These are phyloP conservation scores for Onthophagus sagittarius DNA, from an alignment of 2,888 invertebrate genomes.

Conservation along the genomic window DNA sequence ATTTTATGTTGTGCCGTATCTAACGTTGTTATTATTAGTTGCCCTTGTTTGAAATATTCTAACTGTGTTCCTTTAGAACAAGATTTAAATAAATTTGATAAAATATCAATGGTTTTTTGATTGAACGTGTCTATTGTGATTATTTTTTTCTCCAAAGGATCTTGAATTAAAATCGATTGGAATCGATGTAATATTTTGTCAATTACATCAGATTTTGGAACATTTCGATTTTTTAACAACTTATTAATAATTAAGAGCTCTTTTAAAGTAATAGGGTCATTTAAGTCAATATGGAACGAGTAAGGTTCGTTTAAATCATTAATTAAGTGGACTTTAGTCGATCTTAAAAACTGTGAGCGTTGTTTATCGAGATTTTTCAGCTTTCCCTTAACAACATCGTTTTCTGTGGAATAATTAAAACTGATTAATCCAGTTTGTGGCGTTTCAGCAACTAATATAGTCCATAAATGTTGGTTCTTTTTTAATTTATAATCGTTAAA, in stretches of 20 bases:
- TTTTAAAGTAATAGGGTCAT: not conserved
- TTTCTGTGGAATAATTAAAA: not conserved
- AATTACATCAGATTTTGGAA: not conserved
- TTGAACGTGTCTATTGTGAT: not conserved
- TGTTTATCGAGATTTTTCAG: not conserved
- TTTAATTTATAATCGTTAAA: not conserved
- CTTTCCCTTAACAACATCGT: not conserved
- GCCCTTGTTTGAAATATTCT: not conserved
- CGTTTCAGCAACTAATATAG: not conserved
- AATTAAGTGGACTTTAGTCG: not conserved
- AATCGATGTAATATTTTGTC: not conserved
- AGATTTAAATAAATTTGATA: not conserved
- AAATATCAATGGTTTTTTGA: not conserved
- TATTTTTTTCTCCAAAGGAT: not conserved
- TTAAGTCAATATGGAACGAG: conserved; percentile 2
- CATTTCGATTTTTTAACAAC: not conserved
- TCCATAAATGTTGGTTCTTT: not conserved
- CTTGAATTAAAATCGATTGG: not conserved
- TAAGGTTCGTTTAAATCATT: not conserved
- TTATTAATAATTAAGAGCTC: not conserved
- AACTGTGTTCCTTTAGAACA: not conserved
- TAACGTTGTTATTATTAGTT: not conserved
- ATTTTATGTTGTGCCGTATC: not conserved
- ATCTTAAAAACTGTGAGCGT: not conserved
- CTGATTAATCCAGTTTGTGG: not conserved